Evolutionary conservation across 2,797 vertebrate species (phyloP).

Genomic region (Serranus cabrilla): DNA sequence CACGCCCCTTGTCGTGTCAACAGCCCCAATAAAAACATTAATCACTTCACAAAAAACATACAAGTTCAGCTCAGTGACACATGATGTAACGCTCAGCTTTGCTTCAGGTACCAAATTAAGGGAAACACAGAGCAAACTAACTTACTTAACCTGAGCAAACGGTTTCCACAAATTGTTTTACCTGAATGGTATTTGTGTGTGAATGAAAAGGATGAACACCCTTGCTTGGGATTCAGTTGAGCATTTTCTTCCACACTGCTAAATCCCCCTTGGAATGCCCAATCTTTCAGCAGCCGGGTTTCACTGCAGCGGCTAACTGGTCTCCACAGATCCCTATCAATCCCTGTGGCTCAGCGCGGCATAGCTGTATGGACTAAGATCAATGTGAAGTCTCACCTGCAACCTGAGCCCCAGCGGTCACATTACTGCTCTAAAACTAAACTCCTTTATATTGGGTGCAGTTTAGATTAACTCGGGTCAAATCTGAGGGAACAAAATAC

Average conservation of each 20-base stretch:
- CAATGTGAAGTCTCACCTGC: slow-evolving; percentile 62
- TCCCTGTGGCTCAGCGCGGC: slow-evolving; percentile 52
- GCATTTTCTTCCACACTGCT: slow-evolving; percentile 66
- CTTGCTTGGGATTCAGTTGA: slow-evolving; percentile 60
- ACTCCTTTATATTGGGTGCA: slow-evolving; percentile 42
- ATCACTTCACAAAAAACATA: slow-evolving; percentile 24
- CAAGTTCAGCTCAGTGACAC: neutral
- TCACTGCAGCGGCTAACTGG: slow-evolving; percentile 50
- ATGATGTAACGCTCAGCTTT: neutral
- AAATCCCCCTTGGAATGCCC: slow-evolving; percentile 83
- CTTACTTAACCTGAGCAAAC: neutral
- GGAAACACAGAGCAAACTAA: neutral
- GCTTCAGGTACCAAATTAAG: neutral
- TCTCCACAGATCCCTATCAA: slow-evolving; percentile 75
- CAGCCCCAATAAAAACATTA: slow-evolving; percentile 41
- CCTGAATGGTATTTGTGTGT: slow-evolving; percentile 16
- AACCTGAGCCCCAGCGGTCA: slow-evolving; percentile 60
- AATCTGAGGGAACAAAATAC: slow-evolving; percentile 45
- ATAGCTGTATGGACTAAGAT: slow-evolving; percentile 38
- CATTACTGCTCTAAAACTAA: slow-evolving; percentile 54
- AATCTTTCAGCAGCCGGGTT: slow-evolving; percentile 75
- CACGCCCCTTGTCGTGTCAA: slow-evolving; percentile 15
- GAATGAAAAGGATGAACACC: slow-evolving; percentile 40
- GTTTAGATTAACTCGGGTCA: slow-evolving; percentile 57
- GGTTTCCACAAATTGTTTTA: slow-evolving; percentile 28